Conservation (phyloP, 2,113 vertebrate species). For the Bufo gargarizans region DNA sequence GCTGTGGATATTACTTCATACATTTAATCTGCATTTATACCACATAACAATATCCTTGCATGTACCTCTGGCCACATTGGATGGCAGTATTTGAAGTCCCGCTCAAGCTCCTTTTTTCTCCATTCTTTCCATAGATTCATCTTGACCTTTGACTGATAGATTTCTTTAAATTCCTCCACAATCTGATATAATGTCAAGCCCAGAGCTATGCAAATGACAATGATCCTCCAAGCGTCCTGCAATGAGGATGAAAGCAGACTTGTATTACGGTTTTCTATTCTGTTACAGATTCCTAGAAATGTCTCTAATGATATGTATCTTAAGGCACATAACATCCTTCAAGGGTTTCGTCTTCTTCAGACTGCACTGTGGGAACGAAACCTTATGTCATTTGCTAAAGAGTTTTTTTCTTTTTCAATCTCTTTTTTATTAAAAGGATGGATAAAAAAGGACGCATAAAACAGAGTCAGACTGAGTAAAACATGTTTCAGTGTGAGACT, state of each 20-base stretch:
- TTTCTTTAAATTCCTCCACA: constrained; percentile 56
- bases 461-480: too few relatives aligned
- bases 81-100: constrained; percentile 56
- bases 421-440: too few relatives aligned
- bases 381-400: too few relatives aligned
- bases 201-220: constrained; percentile 46
- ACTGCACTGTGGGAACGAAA: too few relatives aligned
- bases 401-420: too few relatives aligned
- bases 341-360: too few relatives aligned
- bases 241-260: background rate
- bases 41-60: too few relatives aligned
- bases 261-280: background rate
- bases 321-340: background rate
- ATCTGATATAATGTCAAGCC: constrained; percentile 54
- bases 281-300: background rate
- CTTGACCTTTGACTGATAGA: constrained; percentile 50
- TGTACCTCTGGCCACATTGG: constrained; percentile 59
- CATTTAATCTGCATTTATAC: too few relatives aligned
- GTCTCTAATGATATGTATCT: background rate
- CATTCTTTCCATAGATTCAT: constrained; percentile 51
- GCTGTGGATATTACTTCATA: too few relatives aligned
- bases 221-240: constrained; percentile 53
- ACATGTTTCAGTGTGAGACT: too few relatives aligned
- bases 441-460: too few relatives aligned
- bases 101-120: constrained; percentile 53